Evolutionary conservation across 2,797 vertebrate genomes (phyloP), one percentile per base, ranked within the genome.

Genomic region (Triplophysa yarkandensis): DNA sequence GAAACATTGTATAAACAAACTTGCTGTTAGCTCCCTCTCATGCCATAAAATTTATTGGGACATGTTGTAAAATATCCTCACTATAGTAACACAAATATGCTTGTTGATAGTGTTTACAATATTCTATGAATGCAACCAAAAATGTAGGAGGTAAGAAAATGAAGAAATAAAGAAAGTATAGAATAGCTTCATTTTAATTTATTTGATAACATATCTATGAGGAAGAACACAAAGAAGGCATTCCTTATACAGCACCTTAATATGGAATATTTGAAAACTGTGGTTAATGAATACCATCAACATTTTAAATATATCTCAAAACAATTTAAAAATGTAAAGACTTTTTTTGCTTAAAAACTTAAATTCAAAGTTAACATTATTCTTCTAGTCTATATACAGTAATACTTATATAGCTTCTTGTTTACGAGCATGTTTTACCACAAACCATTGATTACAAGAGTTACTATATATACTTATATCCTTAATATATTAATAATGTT

Each of bases 371-470:
- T n/a, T n/a, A 55, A 66, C 50, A 44, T 36, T 68, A 81, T 57
- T 71, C 68, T 54, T 25, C 66, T n/a, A 28, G 14, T 66, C 57
- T 63, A 61, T 68, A 67, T 75, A 81, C 73, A 23, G 77, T 57
- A 84, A 84, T 46, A 77, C 83, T 90, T 87, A 87, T 84, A 87
- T 80, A 86, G 85, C 84, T 61, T 27, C 34, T 4, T 81, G 84
- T 92, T 92, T 93, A 92, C 91, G 88, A 80, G 88, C 81, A 88
- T 84, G 85, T 89, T 92, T 88, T 91, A 91, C 89, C 89, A 92
- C 91, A 92, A 92, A 91, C 84, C 80, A 85, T 85, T 85, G 90
- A 91, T 93, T 93, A 91, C 6, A 21, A 50, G 14, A 43, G 41
- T 43, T 19, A 19, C 87, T 90, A 87, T 88, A 90, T 80, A 85